Percentiles rank a stretch among this genome's conserved stretches.
phyloP scores from a whole-genome alignment of 2,888 invertebrate species.

The Hypena proboscidalis region DNA sequence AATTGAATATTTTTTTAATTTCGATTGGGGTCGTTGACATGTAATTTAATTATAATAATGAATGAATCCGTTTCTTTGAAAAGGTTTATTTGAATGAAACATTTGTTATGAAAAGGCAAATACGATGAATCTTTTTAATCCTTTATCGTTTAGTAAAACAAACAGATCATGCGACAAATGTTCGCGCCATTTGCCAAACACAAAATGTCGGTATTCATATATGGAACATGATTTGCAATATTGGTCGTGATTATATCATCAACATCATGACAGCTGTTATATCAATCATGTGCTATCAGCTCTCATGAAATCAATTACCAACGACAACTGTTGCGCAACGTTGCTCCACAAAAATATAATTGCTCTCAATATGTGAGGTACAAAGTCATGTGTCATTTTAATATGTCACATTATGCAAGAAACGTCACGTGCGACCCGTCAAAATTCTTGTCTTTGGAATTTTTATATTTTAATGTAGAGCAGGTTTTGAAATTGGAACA shows the following conservation, averaged over 20 bases:
- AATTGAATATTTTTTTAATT: conserved; percentile 31
- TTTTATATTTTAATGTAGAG: conserved; percentile 5
- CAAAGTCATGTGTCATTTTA: conserved; percentile 25
- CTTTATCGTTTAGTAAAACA: conserved; percentile 1
- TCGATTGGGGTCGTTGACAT: conserved; percentile 25
- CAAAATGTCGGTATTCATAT: conserved; percentile 40
- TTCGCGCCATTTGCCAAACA: conserved; percentile 34
- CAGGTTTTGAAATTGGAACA: conserved; percentile 2
- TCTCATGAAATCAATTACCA: conserved; percentile 42
- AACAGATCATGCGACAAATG: conserved; percentile 21
- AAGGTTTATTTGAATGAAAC: background rate
- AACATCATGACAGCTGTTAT: conserved; percentile 40
- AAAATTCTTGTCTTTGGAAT: conserved; percentile 3
- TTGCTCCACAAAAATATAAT: conserved; percentile 42
- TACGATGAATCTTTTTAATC: background rate
- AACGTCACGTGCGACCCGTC: conserved; percentile 3
- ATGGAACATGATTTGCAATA: conserved; percentile 40
- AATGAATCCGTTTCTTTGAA: too few relatives aligned
- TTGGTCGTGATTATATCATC: conserved; percentile 43
- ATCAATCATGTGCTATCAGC: conserved; percentile 45
- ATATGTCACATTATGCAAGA: conserved; percentile 8
- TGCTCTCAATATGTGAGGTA: conserved; percentile 35
- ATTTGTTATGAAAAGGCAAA: background rate
- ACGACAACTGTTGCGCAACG: conserved; percentile 39
- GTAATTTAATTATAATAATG: conserved; percentile 24